Evolutionary conservation across 2,888 invertebrate genomes (phyloP).

Genomic region (Abrostola triplasia): DNA sequence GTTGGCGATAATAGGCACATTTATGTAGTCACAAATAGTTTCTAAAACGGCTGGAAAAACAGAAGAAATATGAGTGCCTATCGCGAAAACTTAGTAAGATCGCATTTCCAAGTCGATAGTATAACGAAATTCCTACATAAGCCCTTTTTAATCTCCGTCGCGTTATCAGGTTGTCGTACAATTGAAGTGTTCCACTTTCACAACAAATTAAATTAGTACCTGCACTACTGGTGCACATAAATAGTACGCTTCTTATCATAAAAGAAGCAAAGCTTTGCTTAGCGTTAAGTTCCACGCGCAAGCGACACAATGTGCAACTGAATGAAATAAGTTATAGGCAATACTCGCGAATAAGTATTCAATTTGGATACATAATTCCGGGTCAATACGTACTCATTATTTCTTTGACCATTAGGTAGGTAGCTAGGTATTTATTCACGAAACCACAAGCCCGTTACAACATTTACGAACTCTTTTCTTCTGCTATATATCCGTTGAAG

Average conservation of each 20-base stretch:
- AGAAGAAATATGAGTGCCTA: constrained; percentile 3
- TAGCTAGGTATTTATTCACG: not conserved
- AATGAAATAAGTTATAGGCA: constrained; percentile 26
- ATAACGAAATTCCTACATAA: constrained; percentile 11
- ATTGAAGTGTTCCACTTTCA: constrained; percentile 62
- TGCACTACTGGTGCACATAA: constrained; percentile 54
- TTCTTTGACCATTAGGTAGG: not conserved
- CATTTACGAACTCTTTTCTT: constrained; percentile 1
- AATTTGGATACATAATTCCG: constrained; percentile 12
- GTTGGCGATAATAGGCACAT: too few relatives aligned
- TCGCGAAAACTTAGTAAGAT: not conserved
- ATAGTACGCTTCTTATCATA: constrained; percentile 56
- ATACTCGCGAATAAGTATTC: constrained; percentile 23
- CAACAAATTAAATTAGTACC: constrained; percentile 63
- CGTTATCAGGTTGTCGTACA: constrained; percentile 60
- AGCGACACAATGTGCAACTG: constrained; percentile 41
- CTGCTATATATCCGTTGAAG: constrained; percentile 28
- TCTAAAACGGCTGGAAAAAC: constrained; percentile 30
- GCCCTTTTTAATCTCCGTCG: constrained; percentile 31
- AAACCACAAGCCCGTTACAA: constrained; percentile 12
- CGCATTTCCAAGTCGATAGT: constrained; percentile 4
- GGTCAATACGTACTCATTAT: constrained; percentile 1
- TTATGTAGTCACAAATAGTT: too few relatives aligned
- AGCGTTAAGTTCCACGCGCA: constrained; percentile 28
- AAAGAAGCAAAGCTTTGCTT: constrained; percentile 52